A percentile compares a stretch with the other conserved stretches of the same genome.
These are phyloP conservation scores for Tachysurus fulvidraco DNA, from an alignment of 2,113 vertebrate genomes.

Conservation along the genomic window DNA sequence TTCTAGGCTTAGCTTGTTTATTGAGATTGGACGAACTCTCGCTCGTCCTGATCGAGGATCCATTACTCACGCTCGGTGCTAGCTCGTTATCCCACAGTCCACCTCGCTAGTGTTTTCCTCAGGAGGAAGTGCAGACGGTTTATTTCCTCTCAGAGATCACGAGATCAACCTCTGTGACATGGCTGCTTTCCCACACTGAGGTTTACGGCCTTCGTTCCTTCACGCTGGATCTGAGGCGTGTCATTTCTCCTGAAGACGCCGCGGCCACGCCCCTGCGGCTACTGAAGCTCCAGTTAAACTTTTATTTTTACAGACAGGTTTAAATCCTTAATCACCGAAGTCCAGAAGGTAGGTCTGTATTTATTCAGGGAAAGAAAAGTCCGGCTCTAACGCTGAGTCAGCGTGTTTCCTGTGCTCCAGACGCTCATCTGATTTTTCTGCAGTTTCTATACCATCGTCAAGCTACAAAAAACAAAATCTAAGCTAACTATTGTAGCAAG, in stretches of 20 bases:
- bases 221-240: background rate
- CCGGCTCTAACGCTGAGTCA: background rate
- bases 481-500: background rate
- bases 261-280: background rate
- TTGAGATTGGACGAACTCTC: constrained; percentile 11
- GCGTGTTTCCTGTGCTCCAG: background rate
- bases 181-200: background rate
- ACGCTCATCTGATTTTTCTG: background rate
- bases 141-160: constrained; percentile 11
- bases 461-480: background rate
- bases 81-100: constrained; percentile 6
- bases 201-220: background rate
- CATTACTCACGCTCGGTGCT: constrained; percentile 3
- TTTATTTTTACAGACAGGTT: background rate
- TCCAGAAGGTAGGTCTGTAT: background rate
- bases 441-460: background rate
- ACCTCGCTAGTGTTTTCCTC: constrained; percentile 4
- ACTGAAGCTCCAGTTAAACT: background rate
- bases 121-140: constrained; percentile 7
- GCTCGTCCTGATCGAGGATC: background rate
- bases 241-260: background rate
- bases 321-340: background rate
- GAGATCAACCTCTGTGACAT: constrained; percentile 3
- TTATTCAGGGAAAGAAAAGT: background rate
- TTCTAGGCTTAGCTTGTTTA: constrained; percentile 30